A percentile compares a stretch with the other conserved stretches of the same genome.
phyloP scores from a whole-genome alignment of 2,888 invertebrate genomes.

The Drosophila gaucha region DNA sequence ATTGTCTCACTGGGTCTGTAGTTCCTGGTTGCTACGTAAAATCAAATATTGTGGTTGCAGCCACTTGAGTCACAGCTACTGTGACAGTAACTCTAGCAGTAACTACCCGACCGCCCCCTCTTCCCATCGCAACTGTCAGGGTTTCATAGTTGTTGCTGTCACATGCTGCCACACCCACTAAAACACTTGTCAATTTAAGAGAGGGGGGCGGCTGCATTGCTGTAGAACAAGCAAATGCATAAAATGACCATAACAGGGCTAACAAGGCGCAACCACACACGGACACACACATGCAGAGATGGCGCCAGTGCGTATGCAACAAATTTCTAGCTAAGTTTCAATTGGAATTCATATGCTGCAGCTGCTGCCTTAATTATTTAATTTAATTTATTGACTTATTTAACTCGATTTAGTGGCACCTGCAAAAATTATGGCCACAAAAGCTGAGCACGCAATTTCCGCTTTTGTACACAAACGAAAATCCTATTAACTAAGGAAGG shows the following conservation, averaged over 20 bases:
- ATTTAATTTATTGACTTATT: constrained; percentile 65
- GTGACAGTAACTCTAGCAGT: neutral
- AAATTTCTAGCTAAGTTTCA: constrained; percentile 33
- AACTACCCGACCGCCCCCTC: neutral
- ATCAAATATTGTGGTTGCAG: constrained; percentile 34
- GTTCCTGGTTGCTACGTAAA: constrained; percentile 2
- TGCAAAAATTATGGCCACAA: constrained; percentile 41
- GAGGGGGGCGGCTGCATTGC: constrained; percentile 40
- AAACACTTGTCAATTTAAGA: constrained; percentile 64
- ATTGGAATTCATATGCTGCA: constrained; percentile 21
- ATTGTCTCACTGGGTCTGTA: neutral
- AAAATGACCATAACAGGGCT: constrained; percentile 57
- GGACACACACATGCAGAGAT: neutral
- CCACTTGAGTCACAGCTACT: constrained; percentile 16
- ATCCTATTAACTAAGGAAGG: constrained; percentile 57
- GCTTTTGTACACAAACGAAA: constrained; percentile 23
- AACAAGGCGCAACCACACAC: constrained; percentile 8
- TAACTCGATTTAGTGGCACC: constrained; percentile 49
- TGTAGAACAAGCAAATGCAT: constrained; percentile 62
- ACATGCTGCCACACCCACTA: constrained; percentile 34
- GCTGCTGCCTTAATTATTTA: constrained; percentile 55
- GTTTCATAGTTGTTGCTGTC: constrained; percentile 22
- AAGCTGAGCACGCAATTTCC: constrained; percentile 61
- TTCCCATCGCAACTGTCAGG: constrained; percentile 20
- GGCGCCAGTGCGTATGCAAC: constrained; percentile 59